Evolutionary conservation across 2,888 invertebrate genomes (phyloP), one percentile per base, ranked within the genome.

Genomic region (Cataglyphis cursor): DNA sequence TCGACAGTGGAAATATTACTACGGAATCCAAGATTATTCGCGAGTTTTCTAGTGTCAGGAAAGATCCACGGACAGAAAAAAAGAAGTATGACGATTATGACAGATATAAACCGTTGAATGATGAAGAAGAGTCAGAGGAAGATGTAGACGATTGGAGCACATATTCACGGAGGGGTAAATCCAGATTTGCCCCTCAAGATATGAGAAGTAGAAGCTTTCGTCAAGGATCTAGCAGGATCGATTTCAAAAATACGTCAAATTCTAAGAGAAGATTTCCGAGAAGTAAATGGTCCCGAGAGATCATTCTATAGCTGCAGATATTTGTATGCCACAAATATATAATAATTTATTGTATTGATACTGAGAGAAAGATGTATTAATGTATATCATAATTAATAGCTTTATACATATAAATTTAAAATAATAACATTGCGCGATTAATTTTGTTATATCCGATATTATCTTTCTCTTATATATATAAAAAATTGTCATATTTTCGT

Each of bases 1-100:
- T 94, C 10, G 93, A 94, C 81, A 91, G 92, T 62, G 94, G 94
- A 0, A 94, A 93, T 72, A 89, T 89, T 0, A 92, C 92, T 3
- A 93, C 93, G 10, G 92, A 92, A 48, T 90, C 94, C 15, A 91
- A 94, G 18, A 92, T 92, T 5, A 89, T 94, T 18, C 90, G 91
- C 8, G 93, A 94, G 61, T 92, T 92, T 0, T 90, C 92, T 6
- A 93, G 92, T 80, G 90, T 92, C 5, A 89, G 90, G 81, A 93
- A 93, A 86, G 84, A 48, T 1, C 66, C 82, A 0, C 21, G 21
- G 0, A 80, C 59, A 4, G 83, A 86, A 12, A 70, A 44, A 8
- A 84, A 85, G 0, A 38, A 48, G 3, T 41, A 83, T 0, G 66
- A 85, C 59, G 66, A 74, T 28, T 76, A 68, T 1, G 38, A 41